A percentile compares a stretch with the other conserved stretches of the same genome.
These are phyloP conservation scores for Pseudomyrmex pallidus DNA, from an alignment of 1,140 invertebrate species.

Conservation along the genomic window DNA sequence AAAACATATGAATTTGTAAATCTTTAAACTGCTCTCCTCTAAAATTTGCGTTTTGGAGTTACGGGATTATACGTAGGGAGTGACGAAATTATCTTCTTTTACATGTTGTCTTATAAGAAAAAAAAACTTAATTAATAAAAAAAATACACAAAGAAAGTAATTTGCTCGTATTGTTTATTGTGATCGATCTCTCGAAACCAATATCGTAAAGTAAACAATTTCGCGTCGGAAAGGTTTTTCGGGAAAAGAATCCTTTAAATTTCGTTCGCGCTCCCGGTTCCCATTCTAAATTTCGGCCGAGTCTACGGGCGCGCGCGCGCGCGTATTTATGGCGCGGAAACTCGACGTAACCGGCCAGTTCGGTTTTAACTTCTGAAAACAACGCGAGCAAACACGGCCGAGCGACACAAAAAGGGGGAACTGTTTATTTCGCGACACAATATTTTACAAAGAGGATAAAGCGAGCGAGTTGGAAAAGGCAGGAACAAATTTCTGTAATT, in stretches of 20 bases:
- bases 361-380: constrained; percentile 58
- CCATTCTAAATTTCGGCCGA: constrained; percentile 60
- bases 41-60: too few relatives aligned
- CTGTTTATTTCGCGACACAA: constrained; percentile 51
- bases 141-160: too few relatives aligned
- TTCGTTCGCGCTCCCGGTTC: constrained; percentile 16
- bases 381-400: constrained; percentile 28
- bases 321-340: constrained; percentile 44
- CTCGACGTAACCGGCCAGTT: constrained; percentile 43
- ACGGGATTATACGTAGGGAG: too few relatives aligned
- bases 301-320: constrained; percentile 25
- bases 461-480: constrained; percentile 32
- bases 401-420: constrained; percentile 23
- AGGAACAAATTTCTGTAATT: constrained; percentile 47
- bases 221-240: neutral
- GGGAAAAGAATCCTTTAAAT: constrained; percentile 34
- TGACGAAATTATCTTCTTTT: too few relatives aligned
- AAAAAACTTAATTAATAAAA: neutral
- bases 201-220: neutral
- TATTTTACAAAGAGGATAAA: constrained; percentile 59
- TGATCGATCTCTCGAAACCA: constrained; percentile 8
- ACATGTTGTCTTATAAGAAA: neutral
- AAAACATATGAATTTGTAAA: too few relatives aligned
- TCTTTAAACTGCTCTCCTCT: too few relatives aligned
- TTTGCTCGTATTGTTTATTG: neutral